Conservation (phyloP, 1,140 invertebrate genomes). For the Neotoxoptera formosana region DNA sequence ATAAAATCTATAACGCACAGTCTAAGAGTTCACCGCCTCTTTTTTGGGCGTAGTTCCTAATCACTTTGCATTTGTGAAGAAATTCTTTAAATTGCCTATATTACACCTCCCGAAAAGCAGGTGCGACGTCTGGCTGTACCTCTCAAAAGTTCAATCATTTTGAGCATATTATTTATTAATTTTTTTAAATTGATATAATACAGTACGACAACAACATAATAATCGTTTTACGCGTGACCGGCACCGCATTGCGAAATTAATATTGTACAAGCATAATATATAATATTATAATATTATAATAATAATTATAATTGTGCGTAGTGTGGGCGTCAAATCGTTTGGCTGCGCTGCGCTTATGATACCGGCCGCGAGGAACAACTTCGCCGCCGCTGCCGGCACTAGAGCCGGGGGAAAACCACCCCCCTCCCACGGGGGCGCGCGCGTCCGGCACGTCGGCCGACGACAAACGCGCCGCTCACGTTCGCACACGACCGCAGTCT, state of each 20-base stretch:
- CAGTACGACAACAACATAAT: not conserved
- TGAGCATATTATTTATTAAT: not conserved
- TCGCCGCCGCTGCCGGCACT: not conserved
- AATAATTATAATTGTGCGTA: not conserved
- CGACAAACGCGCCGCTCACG: constrained; percentile 1
- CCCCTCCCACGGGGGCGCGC: not conserved
- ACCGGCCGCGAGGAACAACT: not conserved
- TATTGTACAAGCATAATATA: not conserved
- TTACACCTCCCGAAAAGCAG: not conserved
- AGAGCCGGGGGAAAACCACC: not conserved
- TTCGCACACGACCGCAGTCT: constrained; percentile 43
- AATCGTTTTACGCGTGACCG: not conserved
- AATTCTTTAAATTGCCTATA: not conserved
- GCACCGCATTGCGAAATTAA: no score
- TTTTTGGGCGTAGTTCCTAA: not conserved
- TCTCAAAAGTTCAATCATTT: not conserved
- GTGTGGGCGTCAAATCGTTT: not conserved
- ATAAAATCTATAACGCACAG: not conserved
- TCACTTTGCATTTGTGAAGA: not conserved
- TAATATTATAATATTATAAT: not conserved
- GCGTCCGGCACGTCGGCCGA: constrained; percentile 17
- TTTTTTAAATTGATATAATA: not conserved
- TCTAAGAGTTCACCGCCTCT: not conserved
- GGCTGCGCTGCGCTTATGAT: constrained; percentile 17
- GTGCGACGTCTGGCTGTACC: not conserved